phyloP scores from a whole-genome alignment of 2,888 invertebrate genomes.

The Mycogona germanica region DNA sequence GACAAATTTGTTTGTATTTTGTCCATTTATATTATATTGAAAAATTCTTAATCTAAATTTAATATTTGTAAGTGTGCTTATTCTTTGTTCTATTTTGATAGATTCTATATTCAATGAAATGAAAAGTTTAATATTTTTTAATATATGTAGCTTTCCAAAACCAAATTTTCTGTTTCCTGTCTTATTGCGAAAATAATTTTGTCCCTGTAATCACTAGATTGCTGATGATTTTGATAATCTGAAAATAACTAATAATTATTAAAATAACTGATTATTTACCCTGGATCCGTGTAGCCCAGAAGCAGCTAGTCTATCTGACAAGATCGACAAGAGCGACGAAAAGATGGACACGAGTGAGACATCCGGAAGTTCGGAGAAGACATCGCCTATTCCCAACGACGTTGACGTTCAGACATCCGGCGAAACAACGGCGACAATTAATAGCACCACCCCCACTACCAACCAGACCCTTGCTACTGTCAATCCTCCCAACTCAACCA shows the following conservation, averaged over 20 bases:
- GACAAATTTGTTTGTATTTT: no score
- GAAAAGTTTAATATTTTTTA: no score
- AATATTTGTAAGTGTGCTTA: no score
- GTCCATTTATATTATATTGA: no score
- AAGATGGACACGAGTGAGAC: constrained; percentile 21
- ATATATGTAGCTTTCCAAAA: no score
- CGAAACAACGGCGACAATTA: not conserved
- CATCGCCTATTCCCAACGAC: constrained; percentile 15
- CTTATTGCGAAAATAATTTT: no score
- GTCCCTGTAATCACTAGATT: no score
- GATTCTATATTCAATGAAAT: no score
- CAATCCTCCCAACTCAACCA: not conserved
- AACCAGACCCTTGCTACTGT: constrained; percentile 1
- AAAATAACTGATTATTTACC: not conserved
- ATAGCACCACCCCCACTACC: not conserved
- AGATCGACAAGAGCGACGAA: constrained; percentile 19
- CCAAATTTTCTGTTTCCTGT: no score
- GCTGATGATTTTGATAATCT: not conserved
- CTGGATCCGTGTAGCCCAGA: constrained; percentile 11
- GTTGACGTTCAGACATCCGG: constrained; percentile 1
- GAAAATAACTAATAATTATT: no score
- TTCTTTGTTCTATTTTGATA: no score
- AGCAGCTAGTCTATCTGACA: constrained; percentile 16
- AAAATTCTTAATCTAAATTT: no score
- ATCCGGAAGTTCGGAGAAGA: constrained; percentile 15